Evolutionary conservation across 2,888 invertebrate genomes (phyloP).

Genomic region (Pteria penguin): DNA sequence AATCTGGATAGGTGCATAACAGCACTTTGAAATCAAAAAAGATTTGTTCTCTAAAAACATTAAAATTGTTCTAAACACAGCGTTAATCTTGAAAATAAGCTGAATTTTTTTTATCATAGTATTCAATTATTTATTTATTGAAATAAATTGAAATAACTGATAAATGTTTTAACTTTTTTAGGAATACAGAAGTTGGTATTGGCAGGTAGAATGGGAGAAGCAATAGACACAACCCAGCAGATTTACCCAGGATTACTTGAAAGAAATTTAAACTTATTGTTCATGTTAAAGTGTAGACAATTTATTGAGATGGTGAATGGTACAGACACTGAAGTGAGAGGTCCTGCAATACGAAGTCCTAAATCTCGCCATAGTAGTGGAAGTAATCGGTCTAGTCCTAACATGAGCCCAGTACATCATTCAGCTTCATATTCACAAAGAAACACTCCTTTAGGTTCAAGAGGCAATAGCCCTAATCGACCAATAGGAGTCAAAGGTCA

Average conservation of each 20-base stretch:
- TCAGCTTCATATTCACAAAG: constrained; percentile 51
- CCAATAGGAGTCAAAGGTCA: constrained; percentile 64
- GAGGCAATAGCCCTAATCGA: constrained; percentile 71
- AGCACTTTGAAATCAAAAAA: too few species aligned
- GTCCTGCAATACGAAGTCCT: constrained; percentile 81
- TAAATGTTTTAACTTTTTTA: too few species aligned
- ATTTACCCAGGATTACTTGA: constrained; percentile 96
- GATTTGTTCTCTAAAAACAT: too few species aligned
- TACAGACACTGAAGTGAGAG: constrained; percentile 82
- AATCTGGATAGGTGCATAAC: too few species aligned
- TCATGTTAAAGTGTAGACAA: constrained; percentile 97
- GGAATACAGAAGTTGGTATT: constrained; percentile 96
- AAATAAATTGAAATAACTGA: too few species aligned
- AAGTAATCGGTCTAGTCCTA: constrained; percentile 76
- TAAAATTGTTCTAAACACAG: too few species aligned
- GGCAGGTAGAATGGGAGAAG: constrained; percentile 96
- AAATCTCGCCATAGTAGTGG: constrained; percentile 77
- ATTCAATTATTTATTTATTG: too few species aligned
- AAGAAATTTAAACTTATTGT: constrained; percentile 92
- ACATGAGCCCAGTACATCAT: constrained; percentile 77
- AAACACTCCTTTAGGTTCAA: constrained; percentile 55
- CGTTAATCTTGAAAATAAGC: too few species aligned
- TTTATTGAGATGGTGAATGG: constrained; percentile 96
- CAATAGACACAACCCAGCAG: constrained; percentile 92
- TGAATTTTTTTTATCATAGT: too few species aligned